Evolutionary conservation across 2,113 vertebrate species (phyloP).

Genomic region (Orientallactaga bullata): DNA sequence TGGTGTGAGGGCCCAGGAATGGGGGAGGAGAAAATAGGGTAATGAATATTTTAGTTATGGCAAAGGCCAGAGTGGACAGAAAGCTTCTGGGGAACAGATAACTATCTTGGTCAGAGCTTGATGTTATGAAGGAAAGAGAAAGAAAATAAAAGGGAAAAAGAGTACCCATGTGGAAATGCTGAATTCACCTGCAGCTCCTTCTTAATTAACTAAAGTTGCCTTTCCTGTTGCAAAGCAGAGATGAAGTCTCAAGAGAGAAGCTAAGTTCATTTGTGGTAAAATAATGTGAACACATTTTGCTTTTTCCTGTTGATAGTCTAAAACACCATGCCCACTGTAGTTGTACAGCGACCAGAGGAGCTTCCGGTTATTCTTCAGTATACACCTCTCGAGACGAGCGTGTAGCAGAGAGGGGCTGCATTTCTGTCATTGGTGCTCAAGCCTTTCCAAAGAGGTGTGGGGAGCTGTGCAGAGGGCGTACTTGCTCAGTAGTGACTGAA

Average conservation of each 20-base stretch:
- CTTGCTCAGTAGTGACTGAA: background rate
- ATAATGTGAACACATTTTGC: background rate
- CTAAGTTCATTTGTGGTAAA: background rate
- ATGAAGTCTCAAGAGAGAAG: background rate
- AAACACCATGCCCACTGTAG: background rate
- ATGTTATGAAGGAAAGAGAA: background rate
- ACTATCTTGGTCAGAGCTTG: background rate
- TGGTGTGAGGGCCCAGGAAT: background rate
- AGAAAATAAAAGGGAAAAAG: background rate
- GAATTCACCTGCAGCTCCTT: background rate
- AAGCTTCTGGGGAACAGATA: background rate
- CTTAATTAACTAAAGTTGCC: background rate
- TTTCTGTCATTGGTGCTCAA: background rate
- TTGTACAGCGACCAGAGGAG: background rate
- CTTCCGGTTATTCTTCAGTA: background rate
- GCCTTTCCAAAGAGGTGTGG: background rate
- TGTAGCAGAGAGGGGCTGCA: background rate
- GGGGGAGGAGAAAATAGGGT: background rate
- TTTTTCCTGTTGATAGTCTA: background rate
- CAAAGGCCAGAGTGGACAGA: background rate
- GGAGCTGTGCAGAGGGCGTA: background rate
- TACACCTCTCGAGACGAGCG: background rate
- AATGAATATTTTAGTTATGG: background rate
- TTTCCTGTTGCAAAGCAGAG: background rate
- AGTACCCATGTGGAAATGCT: background rate